A percentile compares a stretch with the other conserved stretches of the same genome.
Evolutionary conservation across 2,113 vertebrate genomes (phyloP).

Genomic region (Plotosus lineatus): DNA sequence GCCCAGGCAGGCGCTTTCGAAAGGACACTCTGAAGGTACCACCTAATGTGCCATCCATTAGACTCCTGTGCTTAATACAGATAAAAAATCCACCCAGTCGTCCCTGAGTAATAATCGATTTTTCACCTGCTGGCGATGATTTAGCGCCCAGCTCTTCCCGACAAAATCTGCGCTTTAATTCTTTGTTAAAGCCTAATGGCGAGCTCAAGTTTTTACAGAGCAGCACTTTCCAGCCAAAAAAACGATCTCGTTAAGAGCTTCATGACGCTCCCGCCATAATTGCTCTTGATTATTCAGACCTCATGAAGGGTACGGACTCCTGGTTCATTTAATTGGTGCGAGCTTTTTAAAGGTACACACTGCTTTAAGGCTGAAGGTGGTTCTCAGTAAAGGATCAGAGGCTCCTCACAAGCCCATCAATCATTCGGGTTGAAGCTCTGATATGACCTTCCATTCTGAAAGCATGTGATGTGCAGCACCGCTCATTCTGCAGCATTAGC

Average conservation of each 20-base stretch:
- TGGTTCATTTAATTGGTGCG: slow-evolving; percentile 9
- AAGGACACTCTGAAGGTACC: slow-evolving; percentile 48
- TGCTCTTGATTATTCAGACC: slow-evolving; percentile 47
- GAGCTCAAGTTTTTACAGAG: slow-evolving; percentile 47
- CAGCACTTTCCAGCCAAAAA: slow-evolving; percentile 40
- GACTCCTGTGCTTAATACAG: slow-evolving; percentile 49
- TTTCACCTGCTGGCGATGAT: slow-evolving; percentile 46
- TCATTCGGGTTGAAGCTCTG: slow-evolving; percentile 28
- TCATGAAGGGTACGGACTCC: slow-evolving; percentile 21
- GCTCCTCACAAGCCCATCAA: slow-evolving; percentile 5
- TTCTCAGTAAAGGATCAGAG: slow-evolving; percentile 6
- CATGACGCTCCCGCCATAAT: slow-evolving; percentile 40
- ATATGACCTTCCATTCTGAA: slow-evolving; percentile 26
- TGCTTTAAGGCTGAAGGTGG: background rate
- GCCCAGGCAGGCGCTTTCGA: slow-evolving; percentile 42
- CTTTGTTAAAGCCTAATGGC: slow-evolving; percentile 55
- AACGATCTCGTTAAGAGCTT: slow-evolving; percentile 38
- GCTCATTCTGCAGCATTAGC: slow-evolving; percentile 52
- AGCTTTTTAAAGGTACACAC: slow-evolving; percentile 13
- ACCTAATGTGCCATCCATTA: slow-evolving; percentile 52
- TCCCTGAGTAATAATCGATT: slow-evolving; percentile 50
- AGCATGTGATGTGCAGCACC: slow-evolving; percentile 47
- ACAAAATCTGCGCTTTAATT: slow-evolving; percentile 51
- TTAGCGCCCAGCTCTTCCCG: slow-evolving; percentile 43
- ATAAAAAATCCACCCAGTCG: slow-evolving; percentile 50